Percentiles rank a stretch among this genome's conserved stretches.
These are phyloP conservation scores for Pseudomyrmex dendroicus DNA, from an alignment of 1,140 invertebrate species.

Conservation along the genomic window DNA sequence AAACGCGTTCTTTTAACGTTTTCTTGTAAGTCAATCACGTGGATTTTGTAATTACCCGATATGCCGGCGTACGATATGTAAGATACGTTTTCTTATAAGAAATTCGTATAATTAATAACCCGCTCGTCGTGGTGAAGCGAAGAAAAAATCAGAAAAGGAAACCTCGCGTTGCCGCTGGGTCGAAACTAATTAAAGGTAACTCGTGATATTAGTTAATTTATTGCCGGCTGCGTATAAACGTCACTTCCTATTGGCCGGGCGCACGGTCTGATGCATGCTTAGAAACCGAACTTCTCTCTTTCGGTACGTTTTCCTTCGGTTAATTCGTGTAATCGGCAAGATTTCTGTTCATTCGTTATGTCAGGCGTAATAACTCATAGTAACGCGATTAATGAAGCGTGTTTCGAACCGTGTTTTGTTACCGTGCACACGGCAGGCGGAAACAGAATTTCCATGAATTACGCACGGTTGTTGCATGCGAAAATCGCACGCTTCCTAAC, in stretches of 20 bases:
- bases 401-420: slow-evolving; percentile 57
- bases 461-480: slow-evolving; percentile 17
- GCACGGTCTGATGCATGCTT: slow-evolving; percentile 49
- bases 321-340: slow-evolving; percentile 58
- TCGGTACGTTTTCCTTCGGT: slow-evolving; percentile 49
- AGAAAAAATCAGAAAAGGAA: slow-evolving; percentile 36
- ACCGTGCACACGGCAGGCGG: not conserved
- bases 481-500: not conserved
- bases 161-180: slow-evolving; percentile 48
- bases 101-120: slow-evolving; percentile 61
- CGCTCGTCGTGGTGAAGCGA: slow-evolving; percentile 33
- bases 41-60: slow-evolving; percentile 62
- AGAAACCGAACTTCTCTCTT: slow-evolving; percentile 59
- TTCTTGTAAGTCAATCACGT: slow-evolving; percentile 56
- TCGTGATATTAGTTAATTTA: slow-evolving; percentile 72
- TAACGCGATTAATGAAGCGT: slow-evolving; percentile 73
- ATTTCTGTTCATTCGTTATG: slow-evolving; percentile 70
- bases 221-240: slow-evolving; percentile 64
- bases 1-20: slow-evolving; percentile 49
- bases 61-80: slow-evolving; percentile 36
- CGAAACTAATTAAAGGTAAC: slow-evolving; percentile 69
- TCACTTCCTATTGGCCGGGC: slow-evolving; percentile 61
- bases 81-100: slow-evolving; percentile 49
- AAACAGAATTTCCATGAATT: slow-evolving; percentile 36
- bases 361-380: slow-evolving; percentile 63